These are phyloP conservation scores for Setophaga coronata DNA, from an alignment of 2,113 vertebrate genomes.

Conservation along the genomic window DNA sequence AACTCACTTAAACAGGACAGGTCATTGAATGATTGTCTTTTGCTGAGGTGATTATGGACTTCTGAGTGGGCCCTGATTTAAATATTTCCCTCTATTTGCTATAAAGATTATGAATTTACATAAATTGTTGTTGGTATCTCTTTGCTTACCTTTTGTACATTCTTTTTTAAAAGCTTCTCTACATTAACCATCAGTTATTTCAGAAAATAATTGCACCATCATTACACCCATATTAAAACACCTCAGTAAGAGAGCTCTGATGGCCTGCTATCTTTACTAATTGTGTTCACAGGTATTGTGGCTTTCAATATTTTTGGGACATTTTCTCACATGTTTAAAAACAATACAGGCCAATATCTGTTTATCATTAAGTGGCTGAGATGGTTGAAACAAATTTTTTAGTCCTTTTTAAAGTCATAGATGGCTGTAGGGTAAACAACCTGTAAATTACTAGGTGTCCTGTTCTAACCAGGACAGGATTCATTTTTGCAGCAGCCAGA, in stretches of 20 bases:
- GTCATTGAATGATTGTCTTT: neutral
- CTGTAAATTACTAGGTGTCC: neutral
- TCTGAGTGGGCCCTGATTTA: fast-evolving
- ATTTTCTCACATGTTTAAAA: neutral
- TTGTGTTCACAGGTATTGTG: neutral
- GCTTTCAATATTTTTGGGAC: neutral
- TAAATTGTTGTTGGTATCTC: neutral
- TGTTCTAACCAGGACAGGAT: neutral
- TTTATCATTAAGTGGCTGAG: neutral
- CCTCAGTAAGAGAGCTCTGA: neutral
- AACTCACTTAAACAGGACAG: neutral
- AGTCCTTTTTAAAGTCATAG: neutral
- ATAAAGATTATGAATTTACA: neutral
- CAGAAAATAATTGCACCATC: neutral
- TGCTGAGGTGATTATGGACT: neutral
- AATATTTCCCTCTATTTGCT: neutral
- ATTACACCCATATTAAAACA: neutral
- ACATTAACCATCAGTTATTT: neutral
- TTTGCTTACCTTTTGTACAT: neutral
- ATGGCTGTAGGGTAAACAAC: neutral
- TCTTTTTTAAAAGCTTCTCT: neutral
- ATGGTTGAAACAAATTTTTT: neutral
- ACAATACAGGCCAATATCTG: neutral
- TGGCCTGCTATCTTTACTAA: neutral
- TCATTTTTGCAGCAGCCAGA: neutral